Base-by-base conservation (phyloP, 2,888 invertebrate species). In the Habrosyne pyritoides region DNA sequence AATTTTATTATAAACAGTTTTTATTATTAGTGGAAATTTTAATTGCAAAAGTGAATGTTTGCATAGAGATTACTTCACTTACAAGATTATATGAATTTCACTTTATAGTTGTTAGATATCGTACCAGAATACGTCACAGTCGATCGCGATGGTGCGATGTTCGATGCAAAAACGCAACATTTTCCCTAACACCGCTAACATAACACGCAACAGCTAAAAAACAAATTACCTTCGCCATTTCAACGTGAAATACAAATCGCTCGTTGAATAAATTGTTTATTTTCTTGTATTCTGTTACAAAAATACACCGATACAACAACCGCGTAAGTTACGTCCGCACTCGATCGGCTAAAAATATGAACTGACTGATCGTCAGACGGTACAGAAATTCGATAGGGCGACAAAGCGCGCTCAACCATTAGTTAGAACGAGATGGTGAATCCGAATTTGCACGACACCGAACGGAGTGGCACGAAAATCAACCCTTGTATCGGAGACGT, bases 211-310 rank as follows among this genome's bases (percentile, higher is more conserved):
- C 49, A 50, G 21, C 51, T 24, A 63, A 61, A 61, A 58, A 61
- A 57, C 21, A 66, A 65, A 61, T 89, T 90, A 91, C 91, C 91
- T 91, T 89, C 8, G 91, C 89, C 91, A 91, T 89, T 60, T 65
- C 74, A 69, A 70, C 64, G 64, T 60, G 59, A 64, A 63, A 59
- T 49, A 63, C 70, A 68, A 71, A 64, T 66, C 64, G 59, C 59
- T 60, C 67, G 61, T 60, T 59, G 62, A 64, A 69, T 54, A 60
- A 60, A 60, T 60, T 60, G 60, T 66, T 71, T 68, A 74, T 73
- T 71, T 76, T 76, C 75, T 81, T 81, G 70, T 78, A 83, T 76
- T 79, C 77, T 74, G 78, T 77, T 84, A 75, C 63, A 75, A 79
- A 81, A 81, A 82, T 80, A 76, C 81, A 85, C 83, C 72, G 79